A percentile compares a stretch with the other conserved stretches of the same genome.
phyloP scores from a whole-genome alignment of 2,888 invertebrate genomes.

The Amblyjoppa fuscipennis region DNA sequence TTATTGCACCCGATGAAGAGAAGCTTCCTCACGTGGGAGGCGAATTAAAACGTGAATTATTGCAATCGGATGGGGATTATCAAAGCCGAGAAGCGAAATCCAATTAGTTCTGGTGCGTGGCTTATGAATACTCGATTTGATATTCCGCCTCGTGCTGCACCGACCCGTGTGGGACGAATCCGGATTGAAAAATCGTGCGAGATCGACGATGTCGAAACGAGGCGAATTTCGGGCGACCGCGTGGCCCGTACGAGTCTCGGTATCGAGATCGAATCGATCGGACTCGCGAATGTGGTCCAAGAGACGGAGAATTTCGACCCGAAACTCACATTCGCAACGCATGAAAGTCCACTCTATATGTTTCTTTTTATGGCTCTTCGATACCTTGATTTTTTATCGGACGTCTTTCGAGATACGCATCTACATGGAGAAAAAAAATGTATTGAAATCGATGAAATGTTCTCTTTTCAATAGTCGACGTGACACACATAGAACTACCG shows the following conservation, averaged over 20 bases:
- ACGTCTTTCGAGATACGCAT: background rate
- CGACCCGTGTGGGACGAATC: slow-evolving; percentile 61
- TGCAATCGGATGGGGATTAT: background rate
- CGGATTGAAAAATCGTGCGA: slow-evolving; percentile 55
- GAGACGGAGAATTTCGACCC: slow-evolving; percentile 28
- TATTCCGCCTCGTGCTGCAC: background rate
- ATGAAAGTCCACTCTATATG: slow-evolving; percentile 50
- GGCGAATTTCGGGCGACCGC: slow-evolving; percentile 61
- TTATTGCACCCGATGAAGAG: slow-evolving; percentile 52
- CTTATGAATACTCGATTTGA: slow-evolving; percentile 18
- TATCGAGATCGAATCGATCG: slow-evolving; percentile 58
- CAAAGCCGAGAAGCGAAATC: slow-evolving; percentile 11
- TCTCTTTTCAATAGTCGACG: too few species aligned
- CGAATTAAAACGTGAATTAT: slow-evolving; percentile 34
- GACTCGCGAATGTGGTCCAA: slow-evolving; percentile 52
- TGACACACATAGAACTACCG: too few species aligned
- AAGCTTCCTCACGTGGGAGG: slow-evolving; percentile 35
- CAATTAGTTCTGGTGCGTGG: slow-evolving; percentile 32
- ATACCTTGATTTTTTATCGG: background rate
- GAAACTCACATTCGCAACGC: background rate
- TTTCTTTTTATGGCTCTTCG: slow-evolving; percentile 53
- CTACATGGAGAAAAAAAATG: too few species aligned
- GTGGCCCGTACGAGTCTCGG: slow-evolving; percentile 53
- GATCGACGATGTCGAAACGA: slow-evolving; percentile 59
- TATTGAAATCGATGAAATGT: too few species aligned